Conservation (phyloP, 2,113 vertebrate genomes). For the Megaceryle torquata region DNA sequence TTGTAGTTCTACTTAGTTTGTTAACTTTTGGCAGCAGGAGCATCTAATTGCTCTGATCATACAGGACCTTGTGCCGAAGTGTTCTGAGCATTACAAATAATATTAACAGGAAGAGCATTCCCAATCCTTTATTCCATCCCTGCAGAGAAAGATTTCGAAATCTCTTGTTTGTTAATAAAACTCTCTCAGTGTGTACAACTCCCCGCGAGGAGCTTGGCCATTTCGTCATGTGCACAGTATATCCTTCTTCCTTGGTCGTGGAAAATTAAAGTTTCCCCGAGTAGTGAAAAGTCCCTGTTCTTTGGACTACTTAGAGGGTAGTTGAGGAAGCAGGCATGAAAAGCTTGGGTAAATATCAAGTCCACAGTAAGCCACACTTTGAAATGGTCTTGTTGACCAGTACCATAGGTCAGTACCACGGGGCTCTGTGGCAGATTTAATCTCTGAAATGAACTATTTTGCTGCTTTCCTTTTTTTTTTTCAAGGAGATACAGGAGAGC, state of each 20-base stretch:
- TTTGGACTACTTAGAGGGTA: background rate
- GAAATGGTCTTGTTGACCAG: background rate
- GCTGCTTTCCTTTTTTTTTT: background rate
- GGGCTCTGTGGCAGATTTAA: background rate
- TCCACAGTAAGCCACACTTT: background rate
- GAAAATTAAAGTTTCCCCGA: background rate
- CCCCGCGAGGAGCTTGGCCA: background rate
- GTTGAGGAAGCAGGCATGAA: background rate
- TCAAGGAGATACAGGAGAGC: background rate
- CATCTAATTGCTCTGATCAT: background rate
- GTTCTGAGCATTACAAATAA: background rate
- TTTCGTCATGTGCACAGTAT: background rate
- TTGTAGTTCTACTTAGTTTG: background rate
- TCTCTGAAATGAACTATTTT: background rate
- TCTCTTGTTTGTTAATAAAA: constrained; percentile 23
- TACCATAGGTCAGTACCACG: background rate
- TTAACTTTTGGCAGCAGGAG: background rate
- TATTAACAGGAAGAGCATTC: constrained; percentile 24
- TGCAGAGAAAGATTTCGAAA: constrained; percentile 26
- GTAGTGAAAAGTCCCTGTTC: background rate
- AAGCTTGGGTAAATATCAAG: background rate
- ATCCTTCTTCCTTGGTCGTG: background rate
- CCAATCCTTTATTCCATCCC: constrained; percentile 27
- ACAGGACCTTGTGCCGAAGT: background rate
- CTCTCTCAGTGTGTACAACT: background rate